Evolutionary conservation across 1,140 invertebrate genomes (phyloP), one percentile per base, ranked within the genome.

Genomic region (Papilio polyxenes): DNA sequence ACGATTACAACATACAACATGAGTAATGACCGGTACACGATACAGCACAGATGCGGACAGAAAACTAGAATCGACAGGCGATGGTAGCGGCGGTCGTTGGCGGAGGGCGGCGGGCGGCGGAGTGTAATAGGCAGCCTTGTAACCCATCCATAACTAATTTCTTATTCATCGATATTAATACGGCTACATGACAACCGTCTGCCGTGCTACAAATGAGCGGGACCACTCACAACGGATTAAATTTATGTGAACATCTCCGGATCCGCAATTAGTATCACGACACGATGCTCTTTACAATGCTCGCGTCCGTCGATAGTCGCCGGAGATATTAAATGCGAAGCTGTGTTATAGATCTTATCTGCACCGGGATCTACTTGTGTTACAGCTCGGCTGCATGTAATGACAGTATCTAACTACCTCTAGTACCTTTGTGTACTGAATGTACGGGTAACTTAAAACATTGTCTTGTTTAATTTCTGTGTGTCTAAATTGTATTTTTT

Each of bases 161-260:
- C 91, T 92, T 92, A 94, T 93, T 92, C 92, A 94, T 94, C 91
- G 92, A 92, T 92, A 92, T 92, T 92, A 93, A 92, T 92, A 91
- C 89, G 85, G 87, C 82, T 89, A 92, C 91, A 93, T 90, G 92
- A 93, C 92, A 92, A 92, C 92, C 91, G 89, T 89, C 89, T 85
- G 89, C 84, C 88, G 88, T 84, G 82, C 83, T 92, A 93, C 92
- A 92, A 93, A 94, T 93, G 92, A 92, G 87, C 86, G 88, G 85
- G 87, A 85, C 88, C 87, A 88, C 88, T 92, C 90, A 89, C 87
- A 88, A 85, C 89, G 87, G 89, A 90, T 93, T 91, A 91, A 90
- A 91, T 91, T 91, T 90, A 91, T 91, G 89, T 90, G 89, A 89
- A 91, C 90, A 90, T 89, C 89, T 83, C 87, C 87, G 89, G 89